Percentiles rank a stretch among this genome's conserved stretches.
Conservation (phyloP, 2,113 vertebrate species). For the Ivindomyrus marchei region DNA sequence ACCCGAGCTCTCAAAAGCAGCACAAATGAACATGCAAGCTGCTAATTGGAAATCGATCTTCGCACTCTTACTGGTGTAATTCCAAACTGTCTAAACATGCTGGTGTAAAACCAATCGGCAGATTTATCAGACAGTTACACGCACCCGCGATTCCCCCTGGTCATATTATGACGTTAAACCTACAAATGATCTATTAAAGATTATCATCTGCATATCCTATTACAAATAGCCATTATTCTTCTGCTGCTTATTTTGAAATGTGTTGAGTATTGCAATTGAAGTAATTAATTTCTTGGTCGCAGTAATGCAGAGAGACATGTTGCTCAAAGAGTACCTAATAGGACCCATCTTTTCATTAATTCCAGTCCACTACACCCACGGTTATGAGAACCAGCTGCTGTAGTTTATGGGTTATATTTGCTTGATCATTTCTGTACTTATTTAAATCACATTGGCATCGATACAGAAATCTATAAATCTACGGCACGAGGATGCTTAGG, state of each 20-base stretch:
- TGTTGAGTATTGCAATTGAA: neutral
- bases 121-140: neutral
- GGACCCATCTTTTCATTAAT: neutral
- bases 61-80: neutral
- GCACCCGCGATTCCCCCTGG: neutral
- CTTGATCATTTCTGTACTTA: neutral
- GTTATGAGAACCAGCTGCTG: neutral
- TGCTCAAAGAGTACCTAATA: neutral
- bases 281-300: neutral
- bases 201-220: neutral
- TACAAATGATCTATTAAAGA: neutral
- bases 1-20: neutral
- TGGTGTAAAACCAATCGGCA: neutral
- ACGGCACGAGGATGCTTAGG: neutral
- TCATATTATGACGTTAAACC: neutral
- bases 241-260: neutral
- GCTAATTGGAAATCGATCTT: neutral
- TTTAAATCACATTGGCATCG: neutral
- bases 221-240: neutral
- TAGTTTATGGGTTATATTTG: neutral
- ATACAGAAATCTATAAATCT: neutral
- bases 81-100: neutral
- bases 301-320: neutral
- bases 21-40: slow-evolving; percentile 9
- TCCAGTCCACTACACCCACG: neutral